Evolutionary conservation across 2,888 invertebrate species (phyloP), one percentile per base, ranked within the genome.

Genomic region (Hirtodrosophila cameraria): DNA sequence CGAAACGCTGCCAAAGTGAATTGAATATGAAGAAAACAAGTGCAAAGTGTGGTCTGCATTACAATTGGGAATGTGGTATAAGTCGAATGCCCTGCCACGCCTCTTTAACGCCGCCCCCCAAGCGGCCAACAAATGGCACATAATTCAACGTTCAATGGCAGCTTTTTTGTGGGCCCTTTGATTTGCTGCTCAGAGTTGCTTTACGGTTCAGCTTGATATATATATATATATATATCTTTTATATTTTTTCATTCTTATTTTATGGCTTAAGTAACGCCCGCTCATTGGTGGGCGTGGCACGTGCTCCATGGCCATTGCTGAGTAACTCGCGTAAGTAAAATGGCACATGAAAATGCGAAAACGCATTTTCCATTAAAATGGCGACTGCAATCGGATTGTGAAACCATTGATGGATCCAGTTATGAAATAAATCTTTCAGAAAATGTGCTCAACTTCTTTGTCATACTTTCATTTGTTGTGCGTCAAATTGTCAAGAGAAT

Each of bases 251-350:
- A 27, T 53, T 7, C 48, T 15, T 36, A 23, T 58, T 67, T 69
- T 69, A 63, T 50, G 42, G 45, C 68, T 68, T 39, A 46, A 55
- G 55, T 36, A 61, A 48, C 50, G 42, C 38, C 49, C 55, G 20
- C 20, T 50, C 41, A 35, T 38, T 31, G 36, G n/a, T 13, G 66
- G 61, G 60, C 54, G 52, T 64, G 65, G 58, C 31, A 46, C 59
- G 48, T 57, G n/a, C 49, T 33, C 7, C 35, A 18, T 28, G 27
- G 16, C 31, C 33, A 27, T 30, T 25, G 38, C 33, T 27, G 41
- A 46, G 31, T 50, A 46, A 61, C 50, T 38, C 31, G 50, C 68
- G 43, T 46, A 67, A 67, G 61, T 46, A 52, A 67, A 67, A 67
- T 46, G 54, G 12, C 42, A 30, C 45, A 66, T 53, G 49, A 66